Evolutionary conservation across 2,888 invertebrate genomes (phyloP), one percentile per base, ranked within the genome.

Genomic region (Sarcophaga rosellei): DNA sequence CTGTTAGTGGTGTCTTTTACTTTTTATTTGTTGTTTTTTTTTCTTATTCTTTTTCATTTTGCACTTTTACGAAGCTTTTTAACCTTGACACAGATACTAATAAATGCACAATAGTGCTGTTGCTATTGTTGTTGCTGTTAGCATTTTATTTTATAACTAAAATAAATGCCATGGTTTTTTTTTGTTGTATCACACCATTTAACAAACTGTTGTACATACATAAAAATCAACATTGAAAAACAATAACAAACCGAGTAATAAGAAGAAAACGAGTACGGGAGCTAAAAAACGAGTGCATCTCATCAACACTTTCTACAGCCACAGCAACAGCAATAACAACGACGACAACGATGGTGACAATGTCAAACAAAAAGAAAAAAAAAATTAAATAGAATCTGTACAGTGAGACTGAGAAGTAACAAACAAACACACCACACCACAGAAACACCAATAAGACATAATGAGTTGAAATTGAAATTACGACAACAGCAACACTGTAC

Each of bases 21-120:
- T 65, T 75, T 53, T 70, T 72, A 11, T 68, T 81, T 62, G 57
- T 57, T 20, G 63, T 76, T 44, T 62, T 62, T 35, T 62, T 44
- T 25, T 47, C 2, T 5, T 62, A 47, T 62, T 75, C 70, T 70
- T 59, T 72, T 72, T 35, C 25, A 53, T 53, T 68, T 80, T 74
- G 76, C 83, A 82, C 85, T 75, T 79, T 85, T 79, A 25, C 66
- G 72, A 79, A 79, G 81, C 82, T 77, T 77, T 82, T 80, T 87
- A 87, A 86, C 88, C 88, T 88, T 88, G 88, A 88, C 88, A 85
- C 62, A 84, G 68, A 87, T 88, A 88, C 76, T 76, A 75, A 80
- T 72, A 77, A 65, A 81, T 72, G 76, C 80, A 53, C 62, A 61
- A 70, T 65, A 45, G 65, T 72, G 21, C 62, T 68, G 68, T 77